Evolutionary conservation across 2,888 invertebrate species (phyloP), one percentile per base, ranked within the genome.

Genomic region (Lomographa bimaculata): DNA sequence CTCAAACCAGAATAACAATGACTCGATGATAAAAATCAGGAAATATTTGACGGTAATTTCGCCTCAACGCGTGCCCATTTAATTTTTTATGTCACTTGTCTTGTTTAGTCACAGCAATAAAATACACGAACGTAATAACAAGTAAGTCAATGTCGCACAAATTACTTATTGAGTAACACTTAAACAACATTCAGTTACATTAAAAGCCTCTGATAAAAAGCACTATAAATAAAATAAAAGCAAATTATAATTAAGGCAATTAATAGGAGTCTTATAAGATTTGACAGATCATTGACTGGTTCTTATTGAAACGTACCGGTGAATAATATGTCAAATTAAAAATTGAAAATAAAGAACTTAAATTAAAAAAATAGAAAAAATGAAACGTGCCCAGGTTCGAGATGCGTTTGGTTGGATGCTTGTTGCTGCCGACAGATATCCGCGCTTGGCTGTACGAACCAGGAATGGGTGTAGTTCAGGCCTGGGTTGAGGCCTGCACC

Each of bases 361-460:
- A 86, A 77, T 75, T 77, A 84, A 80, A 84, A 84, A 79, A 77
- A 79, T 79, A 84, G 77, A 86, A 84, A 53, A 85, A 87, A 92
- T 90, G 91, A 89, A 92, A 94, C 95, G 94, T 95, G 95, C 96
- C 96, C 96, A 92, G 96, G 95, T 93, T 96, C 96, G 91, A 96
- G 94, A 92, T 94, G 93, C 92, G 94, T 93, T 85, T 89, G 90
- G 85, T 89, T 90, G 83, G 91, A 91, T 90, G 91, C 91, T 91
- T 90, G 91, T 91, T 95, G 95, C 92, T 95, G 94, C 82, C 91
- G 93, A 93, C 96, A 96, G 91, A 96, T 93, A 92, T 96, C 96
- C 94, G 95, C 95, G 91, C 95, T 94, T 90, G 93, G 85, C 89
- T 89, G 93, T 91, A 96, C 96, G 93, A 96, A 95, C 97, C 97